These are phyloP conservation scores for Nyctalus aviator DNA, from an alignment of 2,797 vertebrate genomes.

Conservation along the genomic window DNA sequence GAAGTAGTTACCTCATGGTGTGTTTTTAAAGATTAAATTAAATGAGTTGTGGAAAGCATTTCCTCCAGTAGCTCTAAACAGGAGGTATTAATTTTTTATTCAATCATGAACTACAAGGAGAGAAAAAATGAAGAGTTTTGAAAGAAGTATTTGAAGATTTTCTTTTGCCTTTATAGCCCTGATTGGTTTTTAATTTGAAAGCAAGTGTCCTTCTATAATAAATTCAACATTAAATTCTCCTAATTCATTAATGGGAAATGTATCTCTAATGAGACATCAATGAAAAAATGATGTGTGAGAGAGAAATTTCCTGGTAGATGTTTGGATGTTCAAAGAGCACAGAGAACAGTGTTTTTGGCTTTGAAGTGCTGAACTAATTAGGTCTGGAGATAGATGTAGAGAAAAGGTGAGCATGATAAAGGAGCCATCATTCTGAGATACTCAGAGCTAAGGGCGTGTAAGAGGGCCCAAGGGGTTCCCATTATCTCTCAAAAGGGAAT, in stretches of 20 bases:
- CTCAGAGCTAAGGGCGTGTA: not conserved
- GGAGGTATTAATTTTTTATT: not conserved
- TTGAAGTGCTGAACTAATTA: slow-evolving; percentile 40
- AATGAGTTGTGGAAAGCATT: not conserved
- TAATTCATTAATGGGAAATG: not conserved
- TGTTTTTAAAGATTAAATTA: slow-evolving; percentile 8
- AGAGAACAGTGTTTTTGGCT: not conserved
- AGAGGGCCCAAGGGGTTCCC: not conserved
- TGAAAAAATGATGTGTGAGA: not conserved
- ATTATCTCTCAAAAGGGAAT: not conserved
- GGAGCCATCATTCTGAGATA: not conserved
- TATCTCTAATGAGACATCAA: not conserved
- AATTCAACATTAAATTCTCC: not conserved
- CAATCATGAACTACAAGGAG: not conserved
- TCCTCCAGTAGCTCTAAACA: not conserved
- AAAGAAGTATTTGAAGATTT: slow-evolving; percentile 11
- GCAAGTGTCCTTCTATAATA: not conserved
- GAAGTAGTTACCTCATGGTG: not conserved
- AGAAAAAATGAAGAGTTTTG: not conserved
- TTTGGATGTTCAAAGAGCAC: not conserved
- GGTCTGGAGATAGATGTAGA: not conserved
- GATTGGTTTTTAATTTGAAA: slow-evolving; percentile 29
- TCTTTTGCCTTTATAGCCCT: not conserved
- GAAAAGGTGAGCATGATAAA: not conserved
- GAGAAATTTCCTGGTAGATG: not conserved